Evolutionary conservation across 2,113 vertebrate species (phyloP).

Genomic region (Anoplopoma fimbria): DNA sequence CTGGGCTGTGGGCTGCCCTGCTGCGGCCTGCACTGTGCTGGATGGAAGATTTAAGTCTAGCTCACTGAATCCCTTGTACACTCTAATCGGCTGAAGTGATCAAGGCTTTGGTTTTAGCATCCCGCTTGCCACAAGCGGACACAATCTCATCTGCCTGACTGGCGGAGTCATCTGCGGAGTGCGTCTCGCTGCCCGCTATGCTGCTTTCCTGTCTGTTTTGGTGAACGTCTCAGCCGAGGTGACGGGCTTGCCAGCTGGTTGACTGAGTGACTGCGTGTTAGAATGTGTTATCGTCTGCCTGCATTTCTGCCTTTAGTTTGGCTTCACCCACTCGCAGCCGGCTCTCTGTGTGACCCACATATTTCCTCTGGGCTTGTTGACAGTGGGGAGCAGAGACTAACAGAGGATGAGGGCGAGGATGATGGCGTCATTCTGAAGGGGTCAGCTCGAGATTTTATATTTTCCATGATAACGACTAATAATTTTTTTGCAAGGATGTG

Average conservation of each 20-base stretch:
- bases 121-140: constrained; percentile 30
- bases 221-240: constrained; percentile 41
- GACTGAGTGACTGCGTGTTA: constrained; percentile 49
- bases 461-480: constrained; percentile 27
- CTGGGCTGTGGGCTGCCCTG: neutral
- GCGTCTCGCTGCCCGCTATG: constrained; percentile 1
- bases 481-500: neutral
- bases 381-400: constrained; percentile 19
- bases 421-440: constrained; percentile 22
- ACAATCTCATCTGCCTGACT: constrained; percentile 60
- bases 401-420: constrained; percentile 7
- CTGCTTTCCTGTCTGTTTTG: constrained; percentile 47
- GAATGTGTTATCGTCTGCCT: constrained; percentile 41
- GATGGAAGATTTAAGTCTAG: constrained; percentile 41
- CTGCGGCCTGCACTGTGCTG: constrained; percentile 8
- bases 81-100: constrained; percentile 62
- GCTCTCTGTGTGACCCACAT: constrained; percentile 40
- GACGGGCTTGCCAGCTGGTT: constrained; percentile 57
- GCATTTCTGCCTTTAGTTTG: constrained; percentile 32
- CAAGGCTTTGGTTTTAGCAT: constrained; percentile 49
- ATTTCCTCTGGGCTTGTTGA: constrained; percentile 38
- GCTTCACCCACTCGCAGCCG: constrained; percentile 6
- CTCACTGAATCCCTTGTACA: constrained; percentile 39
- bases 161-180: constrained; percentile 12
- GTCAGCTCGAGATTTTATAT: constrained; percentile 1